Evolutionary conservation across 2,113 vertebrate genomes (phyloP).

Genomic region (Bothrops jararaca): DNA sequence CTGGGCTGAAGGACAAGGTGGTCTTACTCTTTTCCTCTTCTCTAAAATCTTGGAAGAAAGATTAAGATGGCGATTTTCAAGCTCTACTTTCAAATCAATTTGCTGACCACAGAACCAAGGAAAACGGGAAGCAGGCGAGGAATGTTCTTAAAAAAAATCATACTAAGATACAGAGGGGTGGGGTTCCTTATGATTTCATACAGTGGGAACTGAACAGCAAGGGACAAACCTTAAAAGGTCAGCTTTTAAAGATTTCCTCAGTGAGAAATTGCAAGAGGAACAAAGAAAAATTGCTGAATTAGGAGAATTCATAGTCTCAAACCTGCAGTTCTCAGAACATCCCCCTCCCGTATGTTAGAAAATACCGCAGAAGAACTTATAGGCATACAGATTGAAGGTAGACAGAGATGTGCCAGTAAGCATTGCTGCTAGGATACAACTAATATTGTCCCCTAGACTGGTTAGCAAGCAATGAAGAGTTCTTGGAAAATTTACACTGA

Average conservation of each 20-base stretch:
- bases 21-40: not conserved
- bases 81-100: not conserved
- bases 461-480: not conserved
- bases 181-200: not conserved
- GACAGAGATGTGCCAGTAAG: not conserved
- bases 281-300: not conserved
- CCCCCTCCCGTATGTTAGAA: not conserved
- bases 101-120: not conserved
- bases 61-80: not conserved
- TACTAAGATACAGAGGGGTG: not conserved
- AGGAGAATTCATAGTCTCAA: not conserved
- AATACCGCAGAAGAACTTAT: not conserved
- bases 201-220: not conserved
- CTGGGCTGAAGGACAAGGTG: not conserved
- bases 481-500: not conserved
- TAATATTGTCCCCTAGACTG: not conserved
- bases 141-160: not conserved
- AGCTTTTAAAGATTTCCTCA: not conserved
- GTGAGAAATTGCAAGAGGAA: not conserved
- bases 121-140: too few relatives aligned
- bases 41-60: not conserved
- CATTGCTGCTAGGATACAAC: not conserved
- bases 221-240: too few relatives aligned
- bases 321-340: not conserved
- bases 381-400: not conserved